These are phyloP conservation scores for Brachyrhaphis roseni DNA, from an alignment of 2,797 vertebrate species.

Conservation along the genomic window DNA sequence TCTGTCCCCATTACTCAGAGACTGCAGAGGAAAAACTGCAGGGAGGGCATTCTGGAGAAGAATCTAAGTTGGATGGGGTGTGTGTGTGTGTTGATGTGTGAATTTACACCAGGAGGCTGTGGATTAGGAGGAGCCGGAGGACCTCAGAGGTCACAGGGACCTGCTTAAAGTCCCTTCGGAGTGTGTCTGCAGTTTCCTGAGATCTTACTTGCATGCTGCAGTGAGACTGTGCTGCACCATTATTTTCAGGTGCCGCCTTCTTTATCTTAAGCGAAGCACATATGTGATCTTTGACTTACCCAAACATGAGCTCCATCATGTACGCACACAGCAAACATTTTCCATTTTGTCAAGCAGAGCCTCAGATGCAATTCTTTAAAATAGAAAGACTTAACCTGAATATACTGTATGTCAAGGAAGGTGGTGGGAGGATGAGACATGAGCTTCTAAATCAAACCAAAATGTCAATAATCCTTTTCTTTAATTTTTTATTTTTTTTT, in stretches of 20 bases:
- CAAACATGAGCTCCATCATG: constrained; percentile 42
- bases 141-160: constrained; percentile 27
- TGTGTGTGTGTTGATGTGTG: constrained; percentile 1
- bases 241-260: constrained; percentile 13
- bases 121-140: constrained; percentile 22
- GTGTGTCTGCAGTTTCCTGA: constrained; percentile 13
- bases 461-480: neutral
- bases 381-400: constrained; percentile 23
- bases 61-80: constrained; percentile 32
- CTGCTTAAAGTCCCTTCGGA: constrained; percentile 22
- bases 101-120: constrained; percentile 15
- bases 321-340: constrained; percentile 46
- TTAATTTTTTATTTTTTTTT: neutral
- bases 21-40: constrained; percentile 52
- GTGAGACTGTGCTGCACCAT: constrained; percentile 8
- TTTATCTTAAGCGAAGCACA: constrained; percentile 27
- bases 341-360: constrained; percentile 41
- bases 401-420: constrained; percentile 5
- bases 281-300: constrained; percentile 43
- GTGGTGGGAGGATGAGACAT: neutral
- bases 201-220: constrained; percentile 21
- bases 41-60: constrained; percentile 31
- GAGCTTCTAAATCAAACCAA: neutral
- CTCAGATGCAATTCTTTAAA: constrained; percentile 52
- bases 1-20: constrained; percentile 77